Base-by-base conservation (phyloP, 2,888 invertebrate species). In the Ennomos fuscantarius region DNA sequence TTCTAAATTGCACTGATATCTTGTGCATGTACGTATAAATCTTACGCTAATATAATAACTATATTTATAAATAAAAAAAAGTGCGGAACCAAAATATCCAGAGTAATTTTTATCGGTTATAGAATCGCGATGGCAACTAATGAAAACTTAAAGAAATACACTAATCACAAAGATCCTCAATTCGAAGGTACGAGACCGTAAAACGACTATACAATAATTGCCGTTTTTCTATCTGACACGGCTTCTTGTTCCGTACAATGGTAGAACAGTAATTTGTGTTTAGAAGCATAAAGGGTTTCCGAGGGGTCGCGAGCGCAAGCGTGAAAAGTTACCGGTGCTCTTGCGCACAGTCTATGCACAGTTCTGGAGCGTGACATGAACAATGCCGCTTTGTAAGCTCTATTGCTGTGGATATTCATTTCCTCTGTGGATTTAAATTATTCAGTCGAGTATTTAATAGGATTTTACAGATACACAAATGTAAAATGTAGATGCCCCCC, bases 241-340 rank as follows among this genome's bases (percentile, higher is more conserved):
- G 79, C 69, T 73, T 74, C 73, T 86, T 77, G 70, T 66, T 83
- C 63, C 60, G 61, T 73, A 87, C 86, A 88, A 89, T 84, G 71
- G 81, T 67, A 65, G 68, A 68, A 60, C 60, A 56, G 73, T 68
- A 78, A 77, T 79, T 76, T 73, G 72, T 66, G 63, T 69, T 69
- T 71, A 71, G 43, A 58, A 9, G 51, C 44, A 58, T 48, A 67
- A 68, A 74, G 72, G 77, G 73, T 74, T 73, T 70, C 62, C 46
- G 62, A 53, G 72, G 63, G 58, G 70, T 68, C 67, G 69, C 66
- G 66, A 64, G 73, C 68, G 73, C 74, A 65, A 55, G 55, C 81
- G 79, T 81, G 78, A 79, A 78, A 68, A 66, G 64, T 66, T 78
- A 81, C 74, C 81, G 78, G 66, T 76, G 72, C 75, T 63, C 66